A percentile compares a stretch with the other conserved stretches of the same genome.
Evolutionary conservation across 1,140 invertebrate species (phyloP).

Genomic region (Drosophila obscura): DNA sequence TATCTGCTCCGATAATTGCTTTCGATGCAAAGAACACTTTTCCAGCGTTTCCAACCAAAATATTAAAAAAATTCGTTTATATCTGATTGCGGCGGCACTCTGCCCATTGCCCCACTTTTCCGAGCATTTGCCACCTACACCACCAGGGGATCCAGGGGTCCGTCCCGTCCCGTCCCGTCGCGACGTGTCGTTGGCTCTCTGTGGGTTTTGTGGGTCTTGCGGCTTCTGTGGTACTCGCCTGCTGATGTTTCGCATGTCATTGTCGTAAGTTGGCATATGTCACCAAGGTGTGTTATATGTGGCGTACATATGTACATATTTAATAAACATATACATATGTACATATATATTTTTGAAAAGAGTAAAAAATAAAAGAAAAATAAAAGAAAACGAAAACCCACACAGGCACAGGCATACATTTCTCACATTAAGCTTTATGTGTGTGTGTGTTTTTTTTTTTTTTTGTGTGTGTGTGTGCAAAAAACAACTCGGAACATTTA

Average conservation of each 20-base stretch:
- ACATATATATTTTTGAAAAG: slow-evolving; percentile 12
- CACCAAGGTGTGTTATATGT: slow-evolving; percentile 72
- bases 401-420: background rate
- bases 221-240: background rate
- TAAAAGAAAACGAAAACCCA: slow-evolving; percentile 16
- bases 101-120: no score
- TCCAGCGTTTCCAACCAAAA: no score
- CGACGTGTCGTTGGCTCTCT: no score
- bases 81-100: no score
- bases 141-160: no score
- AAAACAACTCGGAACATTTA: slow-evolving; percentile 35
- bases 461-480: slow-evolving; percentile 23
- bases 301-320: slow-evolving; percentile 6
- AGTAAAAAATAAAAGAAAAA: slow-evolving; percentile 12
- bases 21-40: no score
- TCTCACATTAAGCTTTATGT: slow-evolving; percentile 51
- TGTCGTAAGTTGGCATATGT: slow-evolving; percentile 76
- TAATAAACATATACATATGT: slow-evolving; percentile 6
- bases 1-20: no score
- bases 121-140: no score
- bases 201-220: no score
- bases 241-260: slow-evolving; percentile 59
- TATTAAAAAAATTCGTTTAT: no score
- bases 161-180: no score
- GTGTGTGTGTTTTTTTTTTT: no score